Base-by-base conservation (phyloP, 2,797 vertebrate genomes). In the Tangara arthus region DNA sequence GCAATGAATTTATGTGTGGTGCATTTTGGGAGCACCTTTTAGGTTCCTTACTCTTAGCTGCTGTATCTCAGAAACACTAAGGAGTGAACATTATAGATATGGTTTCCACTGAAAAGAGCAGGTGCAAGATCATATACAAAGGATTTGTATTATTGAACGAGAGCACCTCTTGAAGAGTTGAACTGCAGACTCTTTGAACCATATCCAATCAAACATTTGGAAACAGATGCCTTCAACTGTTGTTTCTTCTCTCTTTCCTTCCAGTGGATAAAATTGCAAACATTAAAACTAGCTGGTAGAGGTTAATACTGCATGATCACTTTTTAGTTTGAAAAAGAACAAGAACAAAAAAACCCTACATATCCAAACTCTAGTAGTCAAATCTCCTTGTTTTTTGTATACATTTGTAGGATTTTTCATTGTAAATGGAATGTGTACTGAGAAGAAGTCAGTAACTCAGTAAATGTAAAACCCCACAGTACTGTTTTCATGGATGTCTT, bases 181-280 rank as follows among this genome's bases (percentile, higher is more conserved):
- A 68, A 44, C 73, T 90, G 75, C 83, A 73, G 52, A 42, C 37
- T 80, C 80, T 89, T 87, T 78, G 71, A 92, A 93, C 86, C 83
- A 87, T 88, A 61, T 77, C 92, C 71, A 95, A 44, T 90, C 77
- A 95, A 93, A 79, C 78, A 85, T 93, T 90, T 94, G 90, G 73
- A 89, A 90, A 57, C 64, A 93, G 78, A 93, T 96, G 94, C 56
- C 12, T 44, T 94, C 12, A 2, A 86, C 66, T 90, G 77, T 82
- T 87, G 27, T 87, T 91, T 80, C 64, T 90, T 15, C 21, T 84
- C 66, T 70, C 41, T 60, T 85, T 30, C 46, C 22, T 78, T 82
- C 55, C 20, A 44, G 13, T 59, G 28, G 52, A 49, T 88, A 61
- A 32, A 79, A 53, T 8, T 71, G 63, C 52, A 37, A 4, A 1